Evolutionary conservation across 64 coral and sea anemone genomes (phyloP), one percentile per base, ranked within the genome.

Genomic region (Montipora capricornis): DNA sequence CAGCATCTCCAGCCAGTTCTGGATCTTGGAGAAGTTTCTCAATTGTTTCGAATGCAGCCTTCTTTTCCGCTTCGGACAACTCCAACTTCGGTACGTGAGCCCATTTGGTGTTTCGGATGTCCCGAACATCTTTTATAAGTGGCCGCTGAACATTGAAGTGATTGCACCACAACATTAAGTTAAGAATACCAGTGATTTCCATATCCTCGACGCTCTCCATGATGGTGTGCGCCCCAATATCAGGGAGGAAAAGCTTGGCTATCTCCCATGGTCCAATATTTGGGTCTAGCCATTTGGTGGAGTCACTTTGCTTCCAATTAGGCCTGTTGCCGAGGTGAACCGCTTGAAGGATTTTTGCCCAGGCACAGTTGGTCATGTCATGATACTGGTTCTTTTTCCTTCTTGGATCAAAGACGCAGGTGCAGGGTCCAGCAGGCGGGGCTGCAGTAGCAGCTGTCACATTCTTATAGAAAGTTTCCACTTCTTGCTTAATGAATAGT

Each of bases 161-260:
- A 44, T 62, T 77, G 55, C 93, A 95, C 79, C 79, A 95, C 24
- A 13, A 78, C 14, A 95, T 37, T 3, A 95, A 20, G 45, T 95
- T 95, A 37, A 95, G 20, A 12, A 95, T 68, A 11, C 73, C 87
- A 89, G 87, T 89, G 17, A 73, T 50, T 75, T 77, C 87, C 16
- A 73, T 89, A 11, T 74, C 74, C 19, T 15, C 52, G 13, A 73
- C 87, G 76, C 71, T 53, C 17, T 55, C 52, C 0, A 49, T 15
- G 22, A 52, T 55, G 11, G 47, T 26, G 14, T 76, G 55, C 0
- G 4, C 87, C 73, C 44, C 73, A 20, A 20, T 22, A 9, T 55
- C 87, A 15, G 94, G 83, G 89, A 95, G 91, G 73, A 69, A 95
- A 3, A 95, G 60, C 75, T 95, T 95, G 48, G 94, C 89, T 8